phyloP scores from a whole-genome alignment of 92 coral and sea anemone genomes.

The Montipora capitata region DNA sequence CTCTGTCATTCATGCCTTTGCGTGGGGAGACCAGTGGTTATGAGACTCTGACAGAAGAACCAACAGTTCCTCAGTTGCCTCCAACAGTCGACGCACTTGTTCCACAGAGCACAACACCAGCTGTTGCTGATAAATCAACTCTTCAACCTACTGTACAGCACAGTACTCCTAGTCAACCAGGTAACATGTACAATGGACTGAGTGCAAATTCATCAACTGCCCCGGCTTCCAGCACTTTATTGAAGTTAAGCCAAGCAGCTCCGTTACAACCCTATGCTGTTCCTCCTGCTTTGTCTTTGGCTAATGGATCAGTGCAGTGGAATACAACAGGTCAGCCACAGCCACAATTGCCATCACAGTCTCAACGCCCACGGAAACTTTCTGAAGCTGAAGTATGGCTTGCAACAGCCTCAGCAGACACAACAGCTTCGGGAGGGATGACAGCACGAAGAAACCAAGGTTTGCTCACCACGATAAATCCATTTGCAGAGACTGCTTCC shows the following conservation, averaged over 20 bases:
- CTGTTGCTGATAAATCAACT: slow-evolving; percentile 39
- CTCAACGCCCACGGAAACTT: slow-evolving; percentile 49
- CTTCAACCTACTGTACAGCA: slow-evolving; percentile 50
- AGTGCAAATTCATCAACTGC: slow-evolving; percentile 24
- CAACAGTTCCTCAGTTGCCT: slow-evolving; percentile 90
- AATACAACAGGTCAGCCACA: slow-evolving; percentile 28
- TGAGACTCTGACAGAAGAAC: slow-evolving; percentile 91
- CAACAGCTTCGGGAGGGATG: slow-evolving; percentile 43
- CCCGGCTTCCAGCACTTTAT: slow-evolving; percentile 5
- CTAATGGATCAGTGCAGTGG: slow-evolving; percentile 34
- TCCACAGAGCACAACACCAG: slow-evolving; percentile 40
- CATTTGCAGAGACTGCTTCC: slow-evolving; percentile 75
- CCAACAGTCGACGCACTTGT: slow-evolving; percentile 83
- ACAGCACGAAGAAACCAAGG: slow-evolving; percentile 75
- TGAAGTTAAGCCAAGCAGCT: slow-evolving; percentile 27
- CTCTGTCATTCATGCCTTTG: slow-evolving; percentile 91
- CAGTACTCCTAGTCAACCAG: slow-evolving; percentile 44
- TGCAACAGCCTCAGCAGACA: slow-evolving; percentile 80
- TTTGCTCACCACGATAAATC: slow-evolving; percentile 86
- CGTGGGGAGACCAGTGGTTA: slow-evolving; percentile 84
- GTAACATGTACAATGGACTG: slow-evolving; percentile 65
- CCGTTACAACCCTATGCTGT: slow-evolving; percentile 69
- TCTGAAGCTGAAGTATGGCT: slow-evolving; percentile 95
- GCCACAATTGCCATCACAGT: slow-evolving; percentile 41
- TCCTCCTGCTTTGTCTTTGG: slow-evolving; percentile 45